Evolutionary conservation across 2,888 invertebrate species (phyloP).

Genomic region (Dusona sp.): DNA sequence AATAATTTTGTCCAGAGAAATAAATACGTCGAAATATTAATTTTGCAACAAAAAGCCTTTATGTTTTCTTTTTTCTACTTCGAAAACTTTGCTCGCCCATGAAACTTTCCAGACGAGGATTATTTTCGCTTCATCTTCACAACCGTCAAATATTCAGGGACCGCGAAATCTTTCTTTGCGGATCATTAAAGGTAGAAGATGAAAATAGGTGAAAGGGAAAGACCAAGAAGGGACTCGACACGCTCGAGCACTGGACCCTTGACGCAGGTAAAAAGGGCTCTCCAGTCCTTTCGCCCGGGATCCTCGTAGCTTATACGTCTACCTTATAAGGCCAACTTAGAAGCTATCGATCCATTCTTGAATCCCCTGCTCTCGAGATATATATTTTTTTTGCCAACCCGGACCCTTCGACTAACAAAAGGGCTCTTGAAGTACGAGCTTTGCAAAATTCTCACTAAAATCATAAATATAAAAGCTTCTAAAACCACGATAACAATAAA

Average conservation of each 20-base stretch:
- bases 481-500: too few relatives aligned
- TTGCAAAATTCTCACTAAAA: background rate
- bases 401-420: constrained; percentile 25
- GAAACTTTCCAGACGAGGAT: too few relatives aligned
- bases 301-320: constrained; percentile 12
- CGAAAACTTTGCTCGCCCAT: background rate
- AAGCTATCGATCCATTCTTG: constrained; percentile 61
- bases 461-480: background rate
- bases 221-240: constrained; percentile 10
- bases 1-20: background rate
- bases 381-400: constrained; percentile 19
- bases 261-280: constrained; percentile 44
- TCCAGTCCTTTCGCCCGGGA: constrained; percentile 40
- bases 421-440: background rate
- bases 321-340: background rate
- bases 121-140: too few relatives aligned
- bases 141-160: too few relatives aligned
- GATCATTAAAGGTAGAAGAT: background rate
- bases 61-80: too few relatives aligned
- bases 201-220: constrained; percentile 19
- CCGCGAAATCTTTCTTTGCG: background rate
- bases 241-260: constrained; percentile 18
- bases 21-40: background rate
- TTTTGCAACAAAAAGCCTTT: background rate
- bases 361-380: constrained; percentile 34